Conservation (phyloP, 1,140 invertebrate genomes). For the Chrysoperla carnea region DNA sequence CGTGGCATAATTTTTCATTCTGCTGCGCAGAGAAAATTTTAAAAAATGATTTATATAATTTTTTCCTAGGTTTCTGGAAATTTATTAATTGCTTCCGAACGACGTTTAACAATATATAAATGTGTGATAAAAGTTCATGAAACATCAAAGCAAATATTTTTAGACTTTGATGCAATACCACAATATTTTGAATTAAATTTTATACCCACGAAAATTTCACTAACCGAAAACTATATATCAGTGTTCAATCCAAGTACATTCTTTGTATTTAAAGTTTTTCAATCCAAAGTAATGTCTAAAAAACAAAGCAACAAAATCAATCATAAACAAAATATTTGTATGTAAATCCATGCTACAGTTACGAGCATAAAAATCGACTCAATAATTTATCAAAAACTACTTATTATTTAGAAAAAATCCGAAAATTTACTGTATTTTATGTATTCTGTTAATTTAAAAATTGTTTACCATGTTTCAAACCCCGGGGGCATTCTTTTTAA, state of each 20-base stretch:
- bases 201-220: conserved; percentile 25
- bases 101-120: conserved; percentile 32
- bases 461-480: no score
- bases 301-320: conserved; percentile 6
- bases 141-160: conserved; percentile 38
- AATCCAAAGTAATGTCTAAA: conserved; percentile 3
- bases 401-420: no score
- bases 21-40: no score
- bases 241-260: conserved; percentile 26
- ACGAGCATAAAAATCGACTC: no score
- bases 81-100: conserved; percentile 32
- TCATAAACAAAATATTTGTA: conserved; percentile 2
- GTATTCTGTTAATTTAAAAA: no score
- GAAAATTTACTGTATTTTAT: no score
- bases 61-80: conserved; percentile 33
- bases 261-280: conserved; percentile 20
- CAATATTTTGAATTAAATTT: conserved; percentile 31
- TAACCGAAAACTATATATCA: conserved; percentile 39
- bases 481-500: no score
- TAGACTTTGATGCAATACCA: conserved; percentile 40
- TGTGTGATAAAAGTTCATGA: conserved; percentile 41
- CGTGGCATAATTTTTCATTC: no score
- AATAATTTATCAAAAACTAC: not conserved
- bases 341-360: not conserved
- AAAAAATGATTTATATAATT: not conserved